Percentiles rank a stretch among this genome's conserved stretches.
Conservation (phyloP, 2,113 vertebrate species). For the Corydoras maculifer region DNA sequence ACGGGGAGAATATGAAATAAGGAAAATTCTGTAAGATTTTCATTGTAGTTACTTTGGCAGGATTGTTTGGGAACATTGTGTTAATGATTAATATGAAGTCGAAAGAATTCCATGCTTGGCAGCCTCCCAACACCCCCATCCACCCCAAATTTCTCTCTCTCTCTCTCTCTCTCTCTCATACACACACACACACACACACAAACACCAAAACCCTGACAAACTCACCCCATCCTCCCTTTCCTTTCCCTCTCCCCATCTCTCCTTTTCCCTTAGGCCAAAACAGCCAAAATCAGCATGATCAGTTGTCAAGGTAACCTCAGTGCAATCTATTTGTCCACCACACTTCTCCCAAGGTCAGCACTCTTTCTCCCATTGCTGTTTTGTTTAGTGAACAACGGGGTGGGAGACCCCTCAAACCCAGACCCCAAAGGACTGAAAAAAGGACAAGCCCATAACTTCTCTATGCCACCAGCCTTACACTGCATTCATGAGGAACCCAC, state of each 20-base stretch:
- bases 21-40: constrained; percentile 63
- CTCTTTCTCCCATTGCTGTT: constrained; percentile 62
- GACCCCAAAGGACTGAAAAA: constrained; percentile 51
- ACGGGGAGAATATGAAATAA: constrained; percentile 15
- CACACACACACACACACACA: no score
- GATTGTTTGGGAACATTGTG: constrained; percentile 71
- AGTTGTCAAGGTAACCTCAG: constrained; percentile 92
- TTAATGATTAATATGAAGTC: constrained; percentile 85
- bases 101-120: constrained; percentile 76
- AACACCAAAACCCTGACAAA: constrained; percentile 26
- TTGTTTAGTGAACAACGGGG: constrained; percentile 73
- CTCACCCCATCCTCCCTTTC: constrained; percentile 30
- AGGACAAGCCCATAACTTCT: constrained; percentile 69
- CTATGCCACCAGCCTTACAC: constrained; percentile 33
- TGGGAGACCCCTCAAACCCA: constrained; percentile 66
- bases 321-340: constrained; percentile 88
- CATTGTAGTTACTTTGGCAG: constrained; percentile 67
- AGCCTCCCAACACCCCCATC: constrained; percentile 51
- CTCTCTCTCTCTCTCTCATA: neutral
- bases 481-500: constrained; percentile 31
- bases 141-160: constrained; percentile 5
- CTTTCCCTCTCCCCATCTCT: constrained; percentile 14
- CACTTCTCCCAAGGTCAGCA: constrained; percentile 86
- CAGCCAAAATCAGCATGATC: constrained; percentile 88
- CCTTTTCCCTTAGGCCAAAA: constrained; percentile 63